Evolutionary conservation across 2,797 vertebrate genomes (phyloP).

Genomic region (Myoxocephalus aenaeus): DNA sequence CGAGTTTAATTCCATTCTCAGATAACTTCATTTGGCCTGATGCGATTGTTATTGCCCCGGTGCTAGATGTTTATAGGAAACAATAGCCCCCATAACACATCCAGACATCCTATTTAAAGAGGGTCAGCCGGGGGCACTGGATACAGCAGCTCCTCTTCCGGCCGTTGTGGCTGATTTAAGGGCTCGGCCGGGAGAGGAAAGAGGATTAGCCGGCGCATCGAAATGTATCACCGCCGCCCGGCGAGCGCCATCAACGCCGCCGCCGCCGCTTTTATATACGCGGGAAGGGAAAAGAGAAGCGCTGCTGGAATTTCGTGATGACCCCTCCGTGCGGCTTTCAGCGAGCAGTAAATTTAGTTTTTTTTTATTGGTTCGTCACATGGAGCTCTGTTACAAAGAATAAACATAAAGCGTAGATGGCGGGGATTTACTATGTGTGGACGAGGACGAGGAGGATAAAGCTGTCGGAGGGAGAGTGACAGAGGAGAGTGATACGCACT

Average conservation of each 20-base stretch:
- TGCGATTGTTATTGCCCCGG: conserved; percentile 99
- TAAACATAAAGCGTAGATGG: conserved; percentile 76
- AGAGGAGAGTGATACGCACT: conserved; percentile 54
- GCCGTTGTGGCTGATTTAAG: conserved; percentile 77
- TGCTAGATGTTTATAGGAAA: conserved; percentile 99
- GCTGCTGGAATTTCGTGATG: conserved; percentile 75
- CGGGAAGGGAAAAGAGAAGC: conserved; percentile 14
- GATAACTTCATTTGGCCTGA: conserved; percentile 99
- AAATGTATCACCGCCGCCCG: conserved; percentile 69
- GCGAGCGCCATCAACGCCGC: conserved; percentile 41
- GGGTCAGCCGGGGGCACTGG: conserved; percentile 93
- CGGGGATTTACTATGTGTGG: conserved; percentile 71
- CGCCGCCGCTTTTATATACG: background rate
- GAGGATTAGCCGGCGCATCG: conserved; percentile 70
- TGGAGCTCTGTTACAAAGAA: conserved; percentile 66
- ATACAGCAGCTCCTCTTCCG: conserved; percentile 85
- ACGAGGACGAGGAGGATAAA: conserved; percentile 69
- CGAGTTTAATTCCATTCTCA: conserved; percentile 99
- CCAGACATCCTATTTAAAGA: conserved; percentile 96
- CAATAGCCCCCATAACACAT: conserved; percentile 99
- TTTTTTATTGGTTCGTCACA: conserved; percentile 63
- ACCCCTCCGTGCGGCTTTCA: conserved; percentile 60
- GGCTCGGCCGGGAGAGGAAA: conserved; percentile 49
- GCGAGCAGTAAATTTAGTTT: conserved; percentile 66
- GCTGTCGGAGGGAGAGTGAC: conserved; percentile 61